Evolutionary conservation across 1,140 invertebrate species (phyloP).

Genomic region (Drosophila ercepeae): DNA sequence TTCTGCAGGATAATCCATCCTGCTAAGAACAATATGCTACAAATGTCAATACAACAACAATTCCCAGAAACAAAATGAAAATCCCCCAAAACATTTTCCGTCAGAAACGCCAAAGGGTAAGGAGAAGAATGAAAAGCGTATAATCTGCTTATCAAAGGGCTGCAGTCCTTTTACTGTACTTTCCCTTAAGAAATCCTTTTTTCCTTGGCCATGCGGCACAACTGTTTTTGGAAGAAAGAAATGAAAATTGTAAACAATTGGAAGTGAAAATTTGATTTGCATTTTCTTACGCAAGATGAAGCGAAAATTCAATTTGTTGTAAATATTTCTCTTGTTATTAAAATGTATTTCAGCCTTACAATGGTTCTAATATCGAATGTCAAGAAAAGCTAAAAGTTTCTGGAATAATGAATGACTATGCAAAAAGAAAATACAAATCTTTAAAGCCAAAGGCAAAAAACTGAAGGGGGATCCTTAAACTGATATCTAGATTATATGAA

Average conservation of each 20-base stretch:
- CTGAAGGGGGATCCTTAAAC: neutral
- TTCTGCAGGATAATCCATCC: conserved; percentile 17
- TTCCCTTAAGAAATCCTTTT: neutral
- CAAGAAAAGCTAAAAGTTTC: neutral
- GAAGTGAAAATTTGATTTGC: conserved; percentile 69
- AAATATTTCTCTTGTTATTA: neutral
- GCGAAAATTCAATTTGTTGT: conserved; percentile 50
- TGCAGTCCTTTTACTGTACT: conserved; percentile 36
- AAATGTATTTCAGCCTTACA: no score
- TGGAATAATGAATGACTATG: neutral
- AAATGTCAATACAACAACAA: conserved; percentile 61
- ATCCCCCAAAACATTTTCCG: conserved; percentile 27
- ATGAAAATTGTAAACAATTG: conserved; percentile 52
- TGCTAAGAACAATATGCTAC: conserved; percentile 57
- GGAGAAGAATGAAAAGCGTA: conserved; percentile 52
- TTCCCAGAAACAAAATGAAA: conserved; percentile 28
- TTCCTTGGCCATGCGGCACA: neutral
- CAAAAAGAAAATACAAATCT: no score
- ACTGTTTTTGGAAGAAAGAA: conserved; percentile 43
- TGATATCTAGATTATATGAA: neutral
- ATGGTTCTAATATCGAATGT: no score
- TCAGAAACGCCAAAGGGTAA: conserved; percentile 9
- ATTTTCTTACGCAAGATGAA: conserved; percentile 49
- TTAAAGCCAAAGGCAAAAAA: no score
- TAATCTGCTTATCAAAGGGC: conserved; percentile 72